Evolutionary conservation across 2,888 invertebrate genomes (phyloP).

Genomic region (Lucinisca nassula): DNA sequence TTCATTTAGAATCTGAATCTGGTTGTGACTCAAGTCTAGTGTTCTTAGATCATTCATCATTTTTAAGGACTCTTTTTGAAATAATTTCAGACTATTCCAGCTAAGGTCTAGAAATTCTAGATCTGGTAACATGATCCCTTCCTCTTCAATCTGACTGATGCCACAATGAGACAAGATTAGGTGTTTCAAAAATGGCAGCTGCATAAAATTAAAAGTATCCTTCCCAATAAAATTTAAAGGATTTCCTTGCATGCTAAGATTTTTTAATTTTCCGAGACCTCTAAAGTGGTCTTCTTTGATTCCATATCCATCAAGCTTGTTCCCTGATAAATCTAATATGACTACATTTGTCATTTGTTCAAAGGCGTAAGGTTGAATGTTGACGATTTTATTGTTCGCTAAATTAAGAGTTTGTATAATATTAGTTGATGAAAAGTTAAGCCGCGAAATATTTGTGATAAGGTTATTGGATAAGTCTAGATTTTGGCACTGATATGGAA

Average conservation of each 20-base stretch:
- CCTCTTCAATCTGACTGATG: conserved; percentile 35
- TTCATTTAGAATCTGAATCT: conserved; percentile 39
- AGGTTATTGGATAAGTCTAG: conserved; percentile 55
- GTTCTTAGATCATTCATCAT: conserved; percentile 44
- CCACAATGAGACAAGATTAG: conserved; percentile 63
- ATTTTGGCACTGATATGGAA: conserved; percentile 22
- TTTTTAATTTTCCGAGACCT: conserved; percentile 32
- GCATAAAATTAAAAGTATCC: conserved; percentile 52
- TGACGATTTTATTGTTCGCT: conserved; percentile 45
- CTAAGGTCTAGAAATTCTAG: conserved; percentile 52
- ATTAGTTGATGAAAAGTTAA: conserved; percentile 25
- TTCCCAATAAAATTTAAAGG: conserved; percentile 40
- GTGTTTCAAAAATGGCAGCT: conserved; percentile 36
- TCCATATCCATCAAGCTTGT: conserved; percentile 36
- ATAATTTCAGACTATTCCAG: conserved; percentile 51
- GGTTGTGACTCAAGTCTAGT: conserved; percentile 64
- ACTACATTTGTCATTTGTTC: conserved; percentile 25
- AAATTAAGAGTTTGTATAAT: conserved; percentile 32
- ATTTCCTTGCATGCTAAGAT: conserved; percentile 49
- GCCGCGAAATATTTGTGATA: conserved; percentile 44
- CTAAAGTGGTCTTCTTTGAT: conserved; percentile 40
- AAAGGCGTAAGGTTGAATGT: conserved; percentile 39
- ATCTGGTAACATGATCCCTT: conserved; percentile 34
- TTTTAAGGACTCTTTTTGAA: conserved; percentile 30
- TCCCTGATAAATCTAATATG: conserved; percentile 56